Percentiles rank a stretch among this genome's conserved stretches.
These are phyloP conservation scores for Acyrthosiphon pisum DNA, from an alignment of 1,140 invertebrate genomes.

Conservation along the genomic window DNA sequence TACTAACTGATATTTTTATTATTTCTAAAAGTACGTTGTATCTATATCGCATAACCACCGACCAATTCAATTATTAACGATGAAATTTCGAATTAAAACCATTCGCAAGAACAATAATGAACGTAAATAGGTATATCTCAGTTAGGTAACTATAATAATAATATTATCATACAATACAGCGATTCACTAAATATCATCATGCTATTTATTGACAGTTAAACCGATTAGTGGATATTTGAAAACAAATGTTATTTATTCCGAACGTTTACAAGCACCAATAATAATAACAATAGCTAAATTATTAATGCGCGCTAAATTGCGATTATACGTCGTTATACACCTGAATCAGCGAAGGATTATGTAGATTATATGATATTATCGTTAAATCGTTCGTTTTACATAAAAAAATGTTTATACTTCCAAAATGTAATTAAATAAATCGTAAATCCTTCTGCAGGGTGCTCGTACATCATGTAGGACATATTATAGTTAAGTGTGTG, in stretches of 20 bases:
- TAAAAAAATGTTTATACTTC: background rate
- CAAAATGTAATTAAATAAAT: background rate
- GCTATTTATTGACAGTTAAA: background rate
- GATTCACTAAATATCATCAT: background rate
- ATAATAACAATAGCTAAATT: background rate
- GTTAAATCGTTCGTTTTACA: background rate
- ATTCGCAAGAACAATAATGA: background rate
- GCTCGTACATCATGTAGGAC: background rate
- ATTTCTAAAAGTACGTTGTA: background rate
- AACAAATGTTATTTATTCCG: background rate
- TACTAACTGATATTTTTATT: too few species aligned
- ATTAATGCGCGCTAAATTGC: background rate
- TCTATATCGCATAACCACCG: background rate
- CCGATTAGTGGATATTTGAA: background rate
- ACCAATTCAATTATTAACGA: background rate
- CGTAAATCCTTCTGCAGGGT: too few species aligned
- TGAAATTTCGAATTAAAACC: too few species aligned
- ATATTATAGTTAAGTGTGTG: background rate
- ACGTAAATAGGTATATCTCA: background rate
- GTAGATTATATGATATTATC: background rate
- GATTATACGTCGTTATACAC: background rate
- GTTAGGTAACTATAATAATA: too few species aligned
- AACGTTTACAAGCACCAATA: background rate
- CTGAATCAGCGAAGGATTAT: background rate
- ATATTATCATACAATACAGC: background rate